These are phyloP conservation scores for Scatophagus argus DNA, from an alignment of 2,113 vertebrate genomes.

Conservation along the genomic window DNA sequence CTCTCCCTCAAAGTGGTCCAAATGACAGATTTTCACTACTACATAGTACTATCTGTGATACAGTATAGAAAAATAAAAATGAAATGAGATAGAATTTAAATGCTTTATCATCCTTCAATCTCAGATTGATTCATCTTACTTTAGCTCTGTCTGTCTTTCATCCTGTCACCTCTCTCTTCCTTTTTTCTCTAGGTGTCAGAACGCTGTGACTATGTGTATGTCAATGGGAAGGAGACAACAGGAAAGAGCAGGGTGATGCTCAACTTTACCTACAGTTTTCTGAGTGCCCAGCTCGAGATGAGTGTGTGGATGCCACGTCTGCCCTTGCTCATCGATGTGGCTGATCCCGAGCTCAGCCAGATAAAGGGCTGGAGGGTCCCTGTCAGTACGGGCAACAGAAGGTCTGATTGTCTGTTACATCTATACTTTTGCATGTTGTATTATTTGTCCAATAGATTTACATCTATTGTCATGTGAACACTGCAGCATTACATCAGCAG, in stretches of 20 bases:
- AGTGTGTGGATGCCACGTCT: constrained; percentile 94
- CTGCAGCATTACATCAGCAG: neutral
- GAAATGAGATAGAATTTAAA: neutral
- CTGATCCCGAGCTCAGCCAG: constrained; percentile 95
- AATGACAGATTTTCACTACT: neutral
- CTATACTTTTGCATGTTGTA: neutral
- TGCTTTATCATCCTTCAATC: neutral
- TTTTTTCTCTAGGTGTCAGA: constrained; percentile 88
- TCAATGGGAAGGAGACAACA: constrained; percentile 94
- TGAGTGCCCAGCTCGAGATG: constrained; percentile 89
- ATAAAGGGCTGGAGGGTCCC: constrained; percentile 96
- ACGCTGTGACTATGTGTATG: constrained; percentile 93
- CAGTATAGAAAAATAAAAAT: neutral
- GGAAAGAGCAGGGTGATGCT: constrained; percentile 87
- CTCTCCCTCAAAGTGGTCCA: constrained; percentile 2
- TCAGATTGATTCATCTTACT: neutral
- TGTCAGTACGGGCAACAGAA: constrained; percentile 77
- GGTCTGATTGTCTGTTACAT: constrained; percentile 52
- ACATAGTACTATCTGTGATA: neutral
- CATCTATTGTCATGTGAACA: neutral
- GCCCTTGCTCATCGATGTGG: constrained; percentile 93
- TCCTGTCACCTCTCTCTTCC: neutral
- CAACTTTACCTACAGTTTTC: constrained; percentile 94
- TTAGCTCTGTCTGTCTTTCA: neutral
- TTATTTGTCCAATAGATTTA: neutral